Evolutionary conservation across 2,797 vertebrate genomes (phyloP), one percentile per base, ranked within the genome.

Genomic region (Rhinatrema bivittatum): DNA sequence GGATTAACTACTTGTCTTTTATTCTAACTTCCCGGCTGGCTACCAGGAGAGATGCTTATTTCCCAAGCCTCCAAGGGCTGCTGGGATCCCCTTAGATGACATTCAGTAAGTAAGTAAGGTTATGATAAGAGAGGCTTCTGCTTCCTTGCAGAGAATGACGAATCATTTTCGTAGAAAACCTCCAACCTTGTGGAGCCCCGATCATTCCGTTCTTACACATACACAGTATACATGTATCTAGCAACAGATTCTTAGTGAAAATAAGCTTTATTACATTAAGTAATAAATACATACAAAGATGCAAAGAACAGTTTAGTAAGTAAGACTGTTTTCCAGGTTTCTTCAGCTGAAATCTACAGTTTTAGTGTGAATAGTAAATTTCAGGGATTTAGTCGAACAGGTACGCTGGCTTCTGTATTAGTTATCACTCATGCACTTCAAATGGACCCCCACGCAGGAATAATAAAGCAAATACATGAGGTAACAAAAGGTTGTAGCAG

Each of bases 241-340:
- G n/a, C 65, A 39, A 68, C 76, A 70, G 72, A 65, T 27, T 68
- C 56, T 84, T 87, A 84, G 74, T 96, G 90, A 97, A 98, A 98
- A 98, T 96, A 96, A 84, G 84, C 81, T 84, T 87, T 87, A 90
- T 88, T 87, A 87, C 83, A 16, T 79, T 71, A 80, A 76, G 84
- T 87, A 86, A 86, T 87, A 84, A 86, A 86, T 87, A 85, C 78
- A 84, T 83, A 88, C 76, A 86, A 86, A 87, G 82, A 85, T 82
- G 82, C 81, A 80, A 75, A 73, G 73, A 78, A 76, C 65, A 61
- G 65, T 71, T 74, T 74, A 62, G n/a, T n/a, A n/a, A n/a, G n/a
- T n/a, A n/a, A 75, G 67, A 82, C 51, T 53, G 65, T 77, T 61
- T 68, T 73, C 69, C 65, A 56, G 62, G 62, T 62, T 62, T 64